These are phyloP conservation scores for Drosophila melanica DNA, from an alignment of 1,140 invertebrate genomes.

Conservation along the genomic window DNA sequence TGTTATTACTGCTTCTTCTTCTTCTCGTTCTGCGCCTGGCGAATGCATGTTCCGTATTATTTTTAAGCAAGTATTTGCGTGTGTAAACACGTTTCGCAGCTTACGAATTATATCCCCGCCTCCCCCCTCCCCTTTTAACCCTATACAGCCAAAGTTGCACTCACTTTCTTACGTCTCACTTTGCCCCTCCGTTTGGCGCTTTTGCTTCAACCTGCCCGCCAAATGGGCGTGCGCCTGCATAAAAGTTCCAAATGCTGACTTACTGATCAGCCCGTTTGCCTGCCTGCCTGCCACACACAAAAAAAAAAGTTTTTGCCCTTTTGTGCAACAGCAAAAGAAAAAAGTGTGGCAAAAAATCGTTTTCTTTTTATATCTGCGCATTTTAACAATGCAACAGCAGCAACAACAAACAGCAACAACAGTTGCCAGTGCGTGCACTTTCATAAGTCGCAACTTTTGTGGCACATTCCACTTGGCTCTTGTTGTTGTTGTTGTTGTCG, in stretches of 20 bases:
- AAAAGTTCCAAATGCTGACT: slow-evolving; percentile 79
- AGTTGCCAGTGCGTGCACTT: slow-evolving; percentile 68
- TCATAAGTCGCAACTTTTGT: slow-evolving; percentile 75
- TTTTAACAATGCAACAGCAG: slow-evolving; percentile 29
- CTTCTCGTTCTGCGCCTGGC: slow-evolving; percentile 28
- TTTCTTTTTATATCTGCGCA: slow-evolving; percentile 60
- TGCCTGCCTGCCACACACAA: slow-evolving; percentile 14
- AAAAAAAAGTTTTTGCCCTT: slow-evolving; percentile 33
- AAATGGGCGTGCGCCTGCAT: slow-evolving; percentile 69
- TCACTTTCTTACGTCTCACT: slow-evolving; percentile 5
- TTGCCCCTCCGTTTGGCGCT: slow-evolving; percentile 4
- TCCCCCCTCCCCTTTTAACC: slow-evolving; percentile 22
- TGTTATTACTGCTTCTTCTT: neutral
- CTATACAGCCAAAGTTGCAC: too few species aligned
- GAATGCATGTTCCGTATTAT: slow-evolving; percentile 63
- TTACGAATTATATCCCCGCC: slow-evolving; percentile 77
- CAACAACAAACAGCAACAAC: slow-evolving; percentile 39
- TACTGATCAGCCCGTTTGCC: slow-evolving; percentile 60
- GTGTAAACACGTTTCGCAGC: slow-evolving; percentile 80
- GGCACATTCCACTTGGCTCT: slow-evolving; percentile 47
- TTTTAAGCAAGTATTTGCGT: slow-evolving; percentile 82
- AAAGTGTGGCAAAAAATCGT: slow-evolving; percentile 36
- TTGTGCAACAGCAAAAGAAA: slow-evolving; percentile 1
- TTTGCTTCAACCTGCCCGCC: slow-evolving; percentile 20
- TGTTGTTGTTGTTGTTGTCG: neutral